Conservation (phyloP, 2,888 invertebrate genomes). For the Spisula subtruncata region DNA sequence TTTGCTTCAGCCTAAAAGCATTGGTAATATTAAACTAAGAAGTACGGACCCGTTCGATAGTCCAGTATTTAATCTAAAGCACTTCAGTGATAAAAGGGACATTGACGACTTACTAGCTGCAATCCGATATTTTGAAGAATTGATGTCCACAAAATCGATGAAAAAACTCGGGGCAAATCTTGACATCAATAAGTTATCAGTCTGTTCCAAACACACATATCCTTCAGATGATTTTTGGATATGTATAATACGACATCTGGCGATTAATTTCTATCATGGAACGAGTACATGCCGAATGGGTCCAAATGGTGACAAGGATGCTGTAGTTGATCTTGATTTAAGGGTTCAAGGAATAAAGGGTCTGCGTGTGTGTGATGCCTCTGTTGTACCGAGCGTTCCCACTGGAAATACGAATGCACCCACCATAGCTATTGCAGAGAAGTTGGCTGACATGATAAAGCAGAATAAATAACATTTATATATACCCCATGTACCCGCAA, state of each 20-base stretch:
- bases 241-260: conserved; percentile 34
- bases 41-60: conserved; percentile 20
- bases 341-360: conserved; percentile 27
- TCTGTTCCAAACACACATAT: conserved; percentile 31
- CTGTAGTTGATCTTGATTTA: conserved; percentile 29
- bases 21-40: background rate
- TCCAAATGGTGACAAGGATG: background rate
- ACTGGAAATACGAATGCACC: conserved; percentile 36
- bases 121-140: conserved; percentile 6
- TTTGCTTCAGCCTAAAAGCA: conserved; percentile 24
- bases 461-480: background rate
- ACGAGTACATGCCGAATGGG: conserved; percentile 41
- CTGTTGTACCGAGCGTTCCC: conserved; percentile 5
- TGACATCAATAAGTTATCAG: conserved; percentile 16
- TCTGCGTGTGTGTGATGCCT: conserved; percentile 33
- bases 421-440: conserved; percentile 7
- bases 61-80: conserved; percentile 5
- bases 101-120: conserved; percentile 14
- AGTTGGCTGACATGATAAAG: conserved; percentile 29
- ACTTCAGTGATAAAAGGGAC: conserved; percentile 16
- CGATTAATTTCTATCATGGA: background rate
- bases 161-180: conserved; percentile 16
- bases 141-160: conserved; percentile 1
- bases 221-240: conserved; percentile 30
- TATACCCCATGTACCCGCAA: background rate